Evolutionary conservation across 2,797 vertebrate species (phyloP), one percentile per base, ranked within the genome.

Genomic region (Sciurus carolinensis): DNA sequence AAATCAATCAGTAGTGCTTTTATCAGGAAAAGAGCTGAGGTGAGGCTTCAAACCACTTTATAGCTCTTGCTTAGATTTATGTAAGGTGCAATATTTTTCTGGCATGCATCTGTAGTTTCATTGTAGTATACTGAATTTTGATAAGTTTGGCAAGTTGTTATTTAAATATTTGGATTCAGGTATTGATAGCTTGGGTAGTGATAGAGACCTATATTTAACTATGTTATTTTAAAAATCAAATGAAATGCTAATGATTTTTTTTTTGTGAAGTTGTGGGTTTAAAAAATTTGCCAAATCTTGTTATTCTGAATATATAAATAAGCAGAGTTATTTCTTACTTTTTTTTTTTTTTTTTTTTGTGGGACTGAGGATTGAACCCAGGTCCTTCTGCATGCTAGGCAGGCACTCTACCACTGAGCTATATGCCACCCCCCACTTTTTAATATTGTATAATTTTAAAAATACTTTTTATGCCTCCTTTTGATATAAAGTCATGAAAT

Each of bases 61-160:
- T 17, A 52, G 14, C 1, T 5, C 33, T 28, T 77, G 12, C 22
- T 22, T 33, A 54, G 20, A 44, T 84, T 95, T 79, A 36, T 92
- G 24, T n/a, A 84, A 17, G 30, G 64, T 20, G n/a, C 7, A 24
- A 20, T 50, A 50, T 64, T 88, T 64, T 80, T 24, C 18, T 72
- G 15, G 2, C 20, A 90, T 62, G 24, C 10, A 39, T 54, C 62
- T 84, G 33, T 15, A 39, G 44, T 79, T 79, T 89, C 24, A 47
- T 82, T 76, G 28, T 54, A n/a, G 26, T 89, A 50, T 82, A 57
- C 13, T 85, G 86, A 89, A 47, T 44, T 89, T 84, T 71, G 36
- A 13, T 77, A 77, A 72, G 24, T 77, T 89, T 79, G 64, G 18
- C 44, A 89, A 72, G 44, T 93, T 47, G 77, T 89, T 92, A 88